Percentiles rank a stretch among this genome's conserved stretches.
Evolutionary conservation across 1,140 invertebrate species (phyloP).

Genomic region (Papilio polyxenes): DNA sequence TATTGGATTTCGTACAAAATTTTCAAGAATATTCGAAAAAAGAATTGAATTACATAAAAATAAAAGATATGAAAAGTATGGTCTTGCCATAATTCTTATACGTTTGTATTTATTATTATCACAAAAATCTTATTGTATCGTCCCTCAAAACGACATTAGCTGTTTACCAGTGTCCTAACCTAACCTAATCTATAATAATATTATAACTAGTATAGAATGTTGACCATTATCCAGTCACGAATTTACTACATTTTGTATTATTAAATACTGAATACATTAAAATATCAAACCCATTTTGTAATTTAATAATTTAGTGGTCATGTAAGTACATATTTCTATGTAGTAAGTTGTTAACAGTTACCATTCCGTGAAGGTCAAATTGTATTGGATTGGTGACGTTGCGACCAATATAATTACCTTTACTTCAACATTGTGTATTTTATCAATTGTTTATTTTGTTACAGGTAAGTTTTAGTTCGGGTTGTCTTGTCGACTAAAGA

Average conservation of each 20-base stretch:
- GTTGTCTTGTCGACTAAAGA: background rate
- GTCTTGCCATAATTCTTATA: too few species aligned
- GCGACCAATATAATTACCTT: background rate
- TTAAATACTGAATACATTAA: background rate
- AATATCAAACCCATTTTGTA: background rate
- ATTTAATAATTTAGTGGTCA: background rate
- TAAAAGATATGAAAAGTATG: too few species aligned
- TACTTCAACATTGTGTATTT: background rate
- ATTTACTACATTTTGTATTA: background rate
- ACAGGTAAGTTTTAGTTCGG: slow-evolving; percentile 17
- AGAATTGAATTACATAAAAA: too few species aligned
- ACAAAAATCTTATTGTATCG: too few species aligned
- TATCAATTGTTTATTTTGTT: background rate
- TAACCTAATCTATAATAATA: background rate
- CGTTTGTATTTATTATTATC: too few species aligned
- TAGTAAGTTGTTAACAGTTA: background rate
- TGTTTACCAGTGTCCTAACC: too few species aligned
- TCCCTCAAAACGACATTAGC: too few species aligned
- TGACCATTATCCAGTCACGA: background rate
- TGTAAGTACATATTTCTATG: slow-evolving; percentile 11
- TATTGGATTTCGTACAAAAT: too few species aligned
- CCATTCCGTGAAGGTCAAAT: background rate
- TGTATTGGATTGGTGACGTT: background rate
- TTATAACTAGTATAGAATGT: background rate
- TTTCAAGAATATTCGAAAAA: too few species aligned